Conservation (phyloP, 2,797 vertebrate species). For the Nothura maculosa region DNA sequence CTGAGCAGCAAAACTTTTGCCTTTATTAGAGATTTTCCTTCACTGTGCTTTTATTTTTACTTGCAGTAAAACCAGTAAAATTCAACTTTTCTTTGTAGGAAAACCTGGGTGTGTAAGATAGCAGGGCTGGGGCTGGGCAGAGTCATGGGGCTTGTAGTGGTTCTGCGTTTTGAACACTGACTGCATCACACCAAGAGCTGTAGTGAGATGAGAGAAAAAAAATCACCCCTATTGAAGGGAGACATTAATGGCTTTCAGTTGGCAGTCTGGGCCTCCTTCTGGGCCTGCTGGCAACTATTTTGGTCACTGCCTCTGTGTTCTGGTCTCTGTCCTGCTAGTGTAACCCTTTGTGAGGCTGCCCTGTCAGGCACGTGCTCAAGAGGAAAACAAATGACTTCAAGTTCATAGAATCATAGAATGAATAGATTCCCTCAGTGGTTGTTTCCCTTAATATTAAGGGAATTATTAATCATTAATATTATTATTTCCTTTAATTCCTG, state of each 20-base stretch:
- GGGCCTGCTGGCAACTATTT: not conserved
- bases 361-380: not conserved
- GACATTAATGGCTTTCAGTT: not conserved
- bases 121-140: not conserved
- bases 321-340: not conserved
- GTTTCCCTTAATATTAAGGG: no score
- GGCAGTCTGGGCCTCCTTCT: not conserved
- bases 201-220: no score
- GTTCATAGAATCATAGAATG: no score
- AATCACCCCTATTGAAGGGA: not conserved
- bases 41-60: not conserved
- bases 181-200: rapidly evolving
- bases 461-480: no score
- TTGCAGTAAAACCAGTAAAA: not conserved
- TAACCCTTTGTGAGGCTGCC: not conserved
- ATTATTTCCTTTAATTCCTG: no score
- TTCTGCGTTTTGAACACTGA: not conserved
- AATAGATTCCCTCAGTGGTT: no score
- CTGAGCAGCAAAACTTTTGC: not conserved
- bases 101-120: not conserved
- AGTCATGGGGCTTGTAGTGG: not conserved
- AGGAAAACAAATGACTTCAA: not conserved
- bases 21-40: not conserved
- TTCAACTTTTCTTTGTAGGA: not conserved
- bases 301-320: not conserved